Evolutionary conservation across 2,797 vertebrate genomes (phyloP).

Genomic region (Triplophysa bombifrons): DNA sequence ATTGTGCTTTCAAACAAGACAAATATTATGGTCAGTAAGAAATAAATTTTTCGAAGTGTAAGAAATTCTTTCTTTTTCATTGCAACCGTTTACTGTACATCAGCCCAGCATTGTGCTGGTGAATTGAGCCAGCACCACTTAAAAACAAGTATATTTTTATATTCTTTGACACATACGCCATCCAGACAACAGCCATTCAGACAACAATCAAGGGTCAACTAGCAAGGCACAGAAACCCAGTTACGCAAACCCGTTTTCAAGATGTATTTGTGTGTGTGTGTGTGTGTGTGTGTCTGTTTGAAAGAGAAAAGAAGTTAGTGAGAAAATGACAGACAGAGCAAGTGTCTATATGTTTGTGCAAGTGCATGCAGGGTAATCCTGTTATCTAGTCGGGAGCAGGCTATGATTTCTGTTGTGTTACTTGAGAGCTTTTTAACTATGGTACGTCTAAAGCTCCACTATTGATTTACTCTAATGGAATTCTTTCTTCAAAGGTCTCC

Average conservation of each 20-base stretch:
- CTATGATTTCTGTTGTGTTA: constrained; percentile 32
- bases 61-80: no score
- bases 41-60: no score
- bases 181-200: neutral
- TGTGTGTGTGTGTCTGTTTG: constrained; percentile 21
- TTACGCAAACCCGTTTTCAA: neutral
- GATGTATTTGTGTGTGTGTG: neutral
- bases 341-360: neutral
- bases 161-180: neutral
- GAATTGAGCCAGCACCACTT: neutral
- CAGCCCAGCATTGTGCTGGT: neutral
- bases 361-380: constrained; percentile 29
- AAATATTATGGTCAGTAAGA: no score
- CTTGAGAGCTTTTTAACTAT: constrained; percentile 41
- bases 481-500: constrained; percentile 12
- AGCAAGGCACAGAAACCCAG: neutral
- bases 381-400: constrained; percentile 22
- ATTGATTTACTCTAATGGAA: constrained; percentile 48
- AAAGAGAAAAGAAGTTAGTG: neutral
- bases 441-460: constrained; percentile 17
- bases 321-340: constrained; percentile 1
- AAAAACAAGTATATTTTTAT: constrained; percentile 5
- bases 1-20: no score
- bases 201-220: neutral
- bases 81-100: neutral